Evolutionary conservation across 2,888 invertebrate genomes (phyloP), one percentile per base, ranked within the genome.

Genomic region (Lithophane socia): DNA sequence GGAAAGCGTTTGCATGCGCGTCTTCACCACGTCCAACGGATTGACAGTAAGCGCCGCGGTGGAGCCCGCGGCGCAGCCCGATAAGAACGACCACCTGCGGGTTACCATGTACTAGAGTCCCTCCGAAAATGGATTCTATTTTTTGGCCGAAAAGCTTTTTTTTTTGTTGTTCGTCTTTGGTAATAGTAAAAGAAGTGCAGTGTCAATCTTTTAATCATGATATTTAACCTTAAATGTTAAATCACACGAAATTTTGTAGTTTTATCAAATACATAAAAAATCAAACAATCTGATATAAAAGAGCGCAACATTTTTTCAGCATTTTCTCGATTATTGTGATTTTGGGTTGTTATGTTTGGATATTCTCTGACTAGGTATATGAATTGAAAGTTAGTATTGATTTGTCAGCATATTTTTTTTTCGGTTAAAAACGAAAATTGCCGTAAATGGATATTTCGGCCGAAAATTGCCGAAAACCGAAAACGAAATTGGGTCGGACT

Each of bases 1-100:
- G 82, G 98, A 98, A 83, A 99, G 96, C 1, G 99, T 98, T 95
- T 99, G 99, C 91, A 99, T 97, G 89, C 99, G 97, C 0, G 99
- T 99, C 97, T 99, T 99, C 64, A 99, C 98, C 79, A 99, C 99
- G 96, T 99, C 99, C 91, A 99, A 97, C 0, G 99, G 99, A 96
- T 99, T 99, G 0, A 99, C 99, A 18, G 96, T 94, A 54, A 99
- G 94, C 0, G 99, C 99, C 12, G 99, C 98, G 47, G 97, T 96
- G 8, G 99, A 99, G 18, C 99, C 99, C 47, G 99, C 98, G 21
- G 97, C 97, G 92, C 98, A 98, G 0, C 99, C 99, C 29, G 99
- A 97, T 54, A 99, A 89, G 96, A 99, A 99, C 47, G 99, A 99
- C 95, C 99, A 99, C 98, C 99, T 99, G 92, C 3, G 10, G 92